These are phyloP conservation scores for Pseudoatta argentina DNA, from an alignment of 1,140 invertebrate genomes.

Conservation along the genomic window DNA sequence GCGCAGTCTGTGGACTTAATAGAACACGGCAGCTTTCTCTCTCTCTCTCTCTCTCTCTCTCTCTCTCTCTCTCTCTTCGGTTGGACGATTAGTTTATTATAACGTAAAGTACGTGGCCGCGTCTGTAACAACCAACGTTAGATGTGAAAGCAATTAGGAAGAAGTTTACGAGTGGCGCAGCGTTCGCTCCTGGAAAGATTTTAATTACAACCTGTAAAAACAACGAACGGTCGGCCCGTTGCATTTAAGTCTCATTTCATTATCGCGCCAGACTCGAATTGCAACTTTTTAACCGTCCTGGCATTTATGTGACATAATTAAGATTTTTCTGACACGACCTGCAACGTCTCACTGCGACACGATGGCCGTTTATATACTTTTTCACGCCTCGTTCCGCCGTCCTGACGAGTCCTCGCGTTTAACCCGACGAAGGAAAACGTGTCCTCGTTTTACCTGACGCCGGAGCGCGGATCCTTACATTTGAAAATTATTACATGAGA, in stretches of 20 bases:
- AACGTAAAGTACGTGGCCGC: slow-evolving; percentile 27
- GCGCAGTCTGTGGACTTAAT: not conserved
- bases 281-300: slow-evolving; percentile 40
- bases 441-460: slow-evolving; percentile 12
- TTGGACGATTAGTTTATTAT: slow-evolving; percentile 31
- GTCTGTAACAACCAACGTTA: slow-evolving; percentile 40
- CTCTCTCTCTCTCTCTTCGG: too few relatives aligned
- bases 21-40: not conserved
- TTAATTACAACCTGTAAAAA: slow-evolving; percentile 65
- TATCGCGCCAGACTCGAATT: slow-evolving; percentile 39
- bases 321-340: slow-evolving; percentile 45
- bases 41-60: too few relatives aligned
- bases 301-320: slow-evolving; percentile 64
- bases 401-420: not conserved
- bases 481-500: slow-evolving; percentile 56
- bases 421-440: not conserved
- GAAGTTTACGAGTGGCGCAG: slow-evolving; percentile 42
- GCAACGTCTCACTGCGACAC: not conserved
- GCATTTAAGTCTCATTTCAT: slow-evolving; percentile 64
- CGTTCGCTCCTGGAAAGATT: slow-evolving; percentile 52
- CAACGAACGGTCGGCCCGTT: slow-evolving; percentile 24
- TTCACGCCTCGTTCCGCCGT: not conserved
- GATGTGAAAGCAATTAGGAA: slow-evolving; percentile 62
- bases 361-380: not conserved
- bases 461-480: not conserved